Evolutionary conservation across 2,113 vertebrate genomes (phyloP), one percentile per base, ranked within the genome.

Genomic region (Rhynchopsitta pachyrhyncha): DNA sequence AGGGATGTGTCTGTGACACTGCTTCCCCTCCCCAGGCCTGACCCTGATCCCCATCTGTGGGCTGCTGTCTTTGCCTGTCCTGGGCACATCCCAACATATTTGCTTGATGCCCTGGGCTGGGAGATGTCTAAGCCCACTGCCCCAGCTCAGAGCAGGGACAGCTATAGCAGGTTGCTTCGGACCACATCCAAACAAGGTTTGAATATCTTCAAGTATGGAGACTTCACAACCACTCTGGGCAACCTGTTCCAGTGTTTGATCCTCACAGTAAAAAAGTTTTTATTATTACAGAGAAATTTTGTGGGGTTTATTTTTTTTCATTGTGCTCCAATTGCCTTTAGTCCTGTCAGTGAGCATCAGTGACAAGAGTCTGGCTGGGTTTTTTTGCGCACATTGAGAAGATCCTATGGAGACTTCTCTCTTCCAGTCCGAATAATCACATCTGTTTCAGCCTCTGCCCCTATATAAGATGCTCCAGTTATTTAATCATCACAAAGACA

Each of bases 11-110:
- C 15, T 62, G 41, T 62, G 47, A 68, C 11, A 6, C 7, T 57
- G 47, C 9, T 79, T 46, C 10, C 37, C 28, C 31, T 68, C 17
- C 31, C 8, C 11, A 67, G 17, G 6, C 17, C 19, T 66, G 46
- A 53, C 6, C 6, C 35, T 67, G 23, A 25, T 11, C 6, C 27
- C 11, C 10, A n/a, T 2, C 6, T 1, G 0, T 19, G 16, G 27
- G 23, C 20, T 12, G 7, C 44, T 29, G 18, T 47, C 46, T 62
- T 69, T 9, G 4, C 24, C 28, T 52, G 24, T 8, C 27, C 19
- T 29, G 68, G 15, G 29, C 24, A 29, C 17, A 39, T 44, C 23
- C 24, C 18, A 8, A 17, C 17, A 59, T 13, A 53, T 4, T 4
- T 12, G 12, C 8, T 17, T 29, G 7, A 15, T 31, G 19, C 10